phyloP scores from a whole-genome alignment of 2,888 invertebrate genomes.

The Ochropleura leucogaster region DNA sequence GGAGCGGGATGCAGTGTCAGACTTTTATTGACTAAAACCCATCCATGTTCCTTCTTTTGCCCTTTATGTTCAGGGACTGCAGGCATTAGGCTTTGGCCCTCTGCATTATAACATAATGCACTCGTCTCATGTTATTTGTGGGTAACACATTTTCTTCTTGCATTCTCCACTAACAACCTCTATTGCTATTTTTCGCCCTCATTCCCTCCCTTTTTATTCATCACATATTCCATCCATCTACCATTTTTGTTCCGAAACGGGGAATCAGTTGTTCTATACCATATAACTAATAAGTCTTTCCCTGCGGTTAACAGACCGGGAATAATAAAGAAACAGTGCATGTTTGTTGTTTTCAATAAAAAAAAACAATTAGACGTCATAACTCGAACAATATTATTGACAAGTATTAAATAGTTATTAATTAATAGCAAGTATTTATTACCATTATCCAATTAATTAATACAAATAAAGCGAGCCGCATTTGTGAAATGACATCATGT shows the following conservation, averaged over 20 bases:
- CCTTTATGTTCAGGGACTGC: too few relatives aligned
- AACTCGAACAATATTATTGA: constrained; percentile 3
- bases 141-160: background rate
- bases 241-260: background rate
- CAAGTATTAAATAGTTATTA: background rate
- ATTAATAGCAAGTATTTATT: constrained; percentile 38
- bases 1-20: too few relatives aligned
- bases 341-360: background rate
- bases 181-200: too few relatives aligned
- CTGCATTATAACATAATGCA: too few relatives aligned
- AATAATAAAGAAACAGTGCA: background rate
- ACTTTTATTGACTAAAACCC: too few relatives aligned
- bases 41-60: too few relatives aligned
- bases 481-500: constrained; percentile 78
- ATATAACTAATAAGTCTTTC: background rate
- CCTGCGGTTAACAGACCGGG: fast-evolving
- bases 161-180: background rate
- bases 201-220: background rate
- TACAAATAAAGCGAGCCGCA: constrained; percentile 43
- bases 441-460: constrained; percentile 39
- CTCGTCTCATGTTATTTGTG: too few relatives aligned
- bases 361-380: background rate
- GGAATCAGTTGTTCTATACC: background rate
- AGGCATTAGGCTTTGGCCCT: too few relatives aligned
- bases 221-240: background rate